Base-by-base conservation (phyloP, 2,113 vertebrate species). In the Brevimyrus niger region DNA sequence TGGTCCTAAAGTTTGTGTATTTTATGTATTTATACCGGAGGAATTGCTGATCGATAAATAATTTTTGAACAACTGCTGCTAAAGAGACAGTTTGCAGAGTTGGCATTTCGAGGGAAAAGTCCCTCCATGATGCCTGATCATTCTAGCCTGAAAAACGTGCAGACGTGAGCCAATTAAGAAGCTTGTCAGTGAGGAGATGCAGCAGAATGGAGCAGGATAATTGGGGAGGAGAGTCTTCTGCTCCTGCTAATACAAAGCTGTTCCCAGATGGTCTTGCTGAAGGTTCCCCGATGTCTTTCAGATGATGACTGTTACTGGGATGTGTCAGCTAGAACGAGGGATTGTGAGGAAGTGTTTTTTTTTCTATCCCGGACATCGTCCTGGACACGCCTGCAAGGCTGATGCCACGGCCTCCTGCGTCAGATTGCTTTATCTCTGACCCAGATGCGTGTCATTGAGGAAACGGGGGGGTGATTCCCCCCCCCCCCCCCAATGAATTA, bases 111-210 rank as follows among this genome's bases (percentile, higher is more conserved):
- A 6, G 7, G 73, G 35, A 13, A 80, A 42, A 19, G 73, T 80
- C 35, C 35, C 31, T 1, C n/a, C 1, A 4, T 80, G 73, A 42
- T 19, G 2, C 35, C 15, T 38, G 35, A 42, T 7, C 6, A 0
- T 42, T 80, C 6, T 35, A 80, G 73, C 35, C 15, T 42, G 73
- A 42, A 42, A 42, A 42, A 80, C 5, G 73, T 19, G 42, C 73
- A 42, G 73, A 38, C 73, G 35, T 8, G 15, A 80, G 73, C 73
- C 73, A 89, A 53, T 88, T 88, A 88, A 88, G 47, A 88, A 51
- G 44, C 88, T 89, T 21, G 38, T 89, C 69, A 82, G 88, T 21
- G 19, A 50, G 27, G 88, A 50, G 27, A 42, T 27, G 23, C 3
- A 2, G 23, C 58, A 46, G 58, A 76, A 88, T 88, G 17, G 31